Percentiles rank a stretch among this genome's conserved stretches.
Evolutionary conservation across 2,888 invertebrate species (phyloP).

Genomic region (Epinotia brunnichana): DNA sequence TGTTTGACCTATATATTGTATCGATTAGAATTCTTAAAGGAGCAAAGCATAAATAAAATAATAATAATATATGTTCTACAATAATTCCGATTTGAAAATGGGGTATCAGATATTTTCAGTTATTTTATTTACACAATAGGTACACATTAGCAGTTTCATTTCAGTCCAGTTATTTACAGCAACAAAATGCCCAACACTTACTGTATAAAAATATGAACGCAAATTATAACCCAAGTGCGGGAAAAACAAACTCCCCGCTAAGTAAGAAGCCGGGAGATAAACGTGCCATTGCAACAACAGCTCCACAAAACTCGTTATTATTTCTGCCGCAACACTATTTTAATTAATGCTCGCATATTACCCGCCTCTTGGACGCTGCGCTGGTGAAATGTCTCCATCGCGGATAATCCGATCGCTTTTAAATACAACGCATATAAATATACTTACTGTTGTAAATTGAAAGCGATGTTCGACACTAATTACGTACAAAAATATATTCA

Average conservation of each 20-base stretch:
- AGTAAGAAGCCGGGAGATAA: slow-evolving; percentile 42
- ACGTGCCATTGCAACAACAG: slow-evolving; percentile 32
- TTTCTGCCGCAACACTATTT: slow-evolving; percentile 42
- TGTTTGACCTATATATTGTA: no score
- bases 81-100: no score
- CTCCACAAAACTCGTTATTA: slow-evolving; percentile 38
- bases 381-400: slow-evolving; percentile 27
- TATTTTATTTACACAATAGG: no score
- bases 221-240: slow-evolving; percentile 24
- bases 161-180: no score
- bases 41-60: no score
- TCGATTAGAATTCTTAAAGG: no score
- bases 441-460: neutral
- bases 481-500: no score
- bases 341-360: slow-evolving; percentile 35
- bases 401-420: slow-evolving; percentile 31
- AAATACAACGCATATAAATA: neutral
- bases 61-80: no score
- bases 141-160: no score
- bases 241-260: slow-evolving; percentile 34
- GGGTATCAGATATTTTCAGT: no score
- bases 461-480: neutral
- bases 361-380: slow-evolving; percentile 31
- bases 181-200: neutral
- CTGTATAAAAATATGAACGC: slow-evolving; percentile 24